These are phyloP conservation scores for Odontomyia ornata DNA, from an alignment of 2,888 invertebrate species.

Conservation along the genomic window DNA sequence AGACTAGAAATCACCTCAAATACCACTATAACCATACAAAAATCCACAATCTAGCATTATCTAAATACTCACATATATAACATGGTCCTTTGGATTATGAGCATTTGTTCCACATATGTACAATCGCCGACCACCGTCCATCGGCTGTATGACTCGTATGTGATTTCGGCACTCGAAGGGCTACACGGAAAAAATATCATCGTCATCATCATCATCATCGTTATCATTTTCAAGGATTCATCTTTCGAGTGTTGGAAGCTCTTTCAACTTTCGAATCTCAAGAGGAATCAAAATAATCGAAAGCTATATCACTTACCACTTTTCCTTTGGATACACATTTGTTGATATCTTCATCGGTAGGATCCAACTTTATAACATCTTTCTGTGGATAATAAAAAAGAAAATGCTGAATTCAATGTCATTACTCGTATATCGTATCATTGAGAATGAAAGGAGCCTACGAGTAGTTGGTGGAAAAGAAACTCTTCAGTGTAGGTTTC, in stretches of 20 bases:
- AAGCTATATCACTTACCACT: constrained; percentile 73
- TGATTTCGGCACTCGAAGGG: constrained; percentile 96
- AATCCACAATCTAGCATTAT: not conserved
- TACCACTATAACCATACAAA: too few relatives aligned
- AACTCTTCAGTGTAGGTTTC: not conserved
- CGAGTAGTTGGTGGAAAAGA: not conserved
- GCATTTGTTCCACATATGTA: constrained; percentile 96
- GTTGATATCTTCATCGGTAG: constrained; percentile 80
- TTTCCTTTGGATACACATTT: constrained; percentile 95
- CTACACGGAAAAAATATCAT: constrained; percentile 65
- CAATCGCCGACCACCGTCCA: constrained; percentile 86
- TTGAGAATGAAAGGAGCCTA: not conserved
- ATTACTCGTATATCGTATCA: not conserved
- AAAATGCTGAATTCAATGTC: constrained; percentile 4
- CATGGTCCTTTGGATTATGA: constrained; percentile 94
- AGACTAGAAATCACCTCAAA: too few relatives aligned
- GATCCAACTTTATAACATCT: constrained; percentile 87
- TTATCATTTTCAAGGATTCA: constrained; percentile 22
- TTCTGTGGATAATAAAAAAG: constrained; percentile 69
- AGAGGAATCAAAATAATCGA: constrained; percentile 31
- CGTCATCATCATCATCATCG: not conserved
- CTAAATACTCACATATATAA: constrained; percentile 84
- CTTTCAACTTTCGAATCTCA: constrained; percentile 1
- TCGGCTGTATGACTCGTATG: constrained; percentile 91
- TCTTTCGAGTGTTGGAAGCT: not conserved